phyloP scores from a whole-genome alignment of 2,113 vertebrate species.

The Nibea albiflora region DNA sequence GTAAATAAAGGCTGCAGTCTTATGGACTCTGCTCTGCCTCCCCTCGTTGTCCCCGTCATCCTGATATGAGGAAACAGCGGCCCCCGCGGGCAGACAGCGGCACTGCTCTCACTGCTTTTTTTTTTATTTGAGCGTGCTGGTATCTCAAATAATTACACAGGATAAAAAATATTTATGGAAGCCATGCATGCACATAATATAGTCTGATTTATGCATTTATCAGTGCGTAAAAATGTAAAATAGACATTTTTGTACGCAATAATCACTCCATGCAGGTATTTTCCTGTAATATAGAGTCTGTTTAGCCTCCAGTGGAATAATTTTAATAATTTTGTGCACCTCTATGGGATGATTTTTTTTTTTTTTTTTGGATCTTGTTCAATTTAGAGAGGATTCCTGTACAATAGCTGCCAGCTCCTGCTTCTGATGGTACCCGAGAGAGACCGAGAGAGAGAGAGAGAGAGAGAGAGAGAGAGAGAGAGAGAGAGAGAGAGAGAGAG shows the following conservation, averaged over 20 bases:
- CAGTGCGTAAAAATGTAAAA: background rate
- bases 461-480: slow-evolving; percentile 68
- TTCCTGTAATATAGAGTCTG: background rate
- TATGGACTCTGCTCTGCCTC: slow-evolving; percentile 4
- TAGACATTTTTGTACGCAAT: background rate
- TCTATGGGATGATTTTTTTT: background rate
- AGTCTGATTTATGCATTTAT: too few species aligned
- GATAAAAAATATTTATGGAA: background rate
- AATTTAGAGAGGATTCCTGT: slow-evolving; percentile 60
- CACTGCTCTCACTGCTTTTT: slow-evolving; percentile 17
- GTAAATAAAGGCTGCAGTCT: slow-evolving; percentile 49
- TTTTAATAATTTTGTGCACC: background rate
- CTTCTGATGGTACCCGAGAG: slow-evolving; percentile 53
- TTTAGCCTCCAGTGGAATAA: background rate
- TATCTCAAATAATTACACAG: slow-evolving; percentile 9
- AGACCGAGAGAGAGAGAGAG: slow-evolving; percentile 48
- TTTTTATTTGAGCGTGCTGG: slow-evolving; percentile 18
- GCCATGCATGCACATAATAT: background rate
- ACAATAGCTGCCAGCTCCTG: slow-evolving; percentile 52
- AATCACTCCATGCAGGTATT: background rate
- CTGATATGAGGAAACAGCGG: slow-evolving; percentile 85
- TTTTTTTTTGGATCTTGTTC: slow-evolving; percentile 39
- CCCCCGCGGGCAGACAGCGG: slow-evolving; percentile 76
- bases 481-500: slow-evolving; percentile 76
- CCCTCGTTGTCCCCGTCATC: slow-evolving; percentile 23